Base-by-base conservation (phyloP, 2,888 invertebrate genomes). In the Lochmaea crataegi region DNA sequence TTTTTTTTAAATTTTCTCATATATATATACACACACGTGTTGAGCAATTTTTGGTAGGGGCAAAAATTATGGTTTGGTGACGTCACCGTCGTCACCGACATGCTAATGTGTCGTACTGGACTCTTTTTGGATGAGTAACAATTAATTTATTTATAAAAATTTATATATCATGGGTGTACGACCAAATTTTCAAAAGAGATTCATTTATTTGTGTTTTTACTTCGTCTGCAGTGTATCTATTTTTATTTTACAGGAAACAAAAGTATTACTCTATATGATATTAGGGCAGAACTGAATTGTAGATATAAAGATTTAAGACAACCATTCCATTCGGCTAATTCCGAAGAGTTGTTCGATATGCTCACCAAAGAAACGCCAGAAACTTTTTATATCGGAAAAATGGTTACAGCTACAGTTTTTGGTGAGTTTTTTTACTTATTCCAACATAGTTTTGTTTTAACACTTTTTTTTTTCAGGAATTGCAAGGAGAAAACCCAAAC, bases 321-420 rank as follows among this genome's bases (percentile, higher is more conserved):
- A 3, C 87, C 92, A 0, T 98, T 94, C 86, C 89, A 91, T 61
- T 91, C 96, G 51, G 92, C 96, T 0, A 94, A 92, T 75, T 89
- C 94, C 0, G 97, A 97, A 83, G 96, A 97, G 85, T 83, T 96
- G 61, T 99, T 99, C 84, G 96, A 98, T 85, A 94, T 98, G 89
- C 87, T 99, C 10, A 98, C 98, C 7, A 98, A 98, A 87, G 99
- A 99, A 88, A 94, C 95, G 0, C 97, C 97, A 0, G 96, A 97
- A 82, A 94, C 96, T 0, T 96, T 99, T 81, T 97, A 94, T 83
- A 94, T 96, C 71, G 93, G 94, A 1, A 96, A 95, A 88, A 91
- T 99, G 89, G 91, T 98, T 12, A 88, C 94, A 76, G 94, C 94
- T 0, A 92, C 92, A 0, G 96, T 97, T 0, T 75, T 82, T 14